Base-by-base conservation (phyloP, 1,140 invertebrate species). In the Teleogryllus occipitalis region DNA sequence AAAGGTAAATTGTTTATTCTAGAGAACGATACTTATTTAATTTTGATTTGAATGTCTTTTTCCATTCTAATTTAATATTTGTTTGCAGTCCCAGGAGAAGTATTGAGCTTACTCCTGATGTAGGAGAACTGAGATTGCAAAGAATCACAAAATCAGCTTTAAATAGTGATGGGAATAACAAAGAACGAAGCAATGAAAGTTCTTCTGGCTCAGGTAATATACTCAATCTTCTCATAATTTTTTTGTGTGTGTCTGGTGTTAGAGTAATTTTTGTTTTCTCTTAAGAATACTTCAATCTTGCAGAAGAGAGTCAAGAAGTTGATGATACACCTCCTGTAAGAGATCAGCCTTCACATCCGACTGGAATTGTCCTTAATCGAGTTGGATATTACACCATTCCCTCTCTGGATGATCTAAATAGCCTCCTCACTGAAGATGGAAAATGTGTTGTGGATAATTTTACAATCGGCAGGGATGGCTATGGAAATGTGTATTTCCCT, bases 401-500 rank as follows among this genome's bases (percentile, higher is more conserved):
- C 0, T 87, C 91, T 14, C 82, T 97, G 80, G 91, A 95, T 78
- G 94, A 96, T 80, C 88, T 98, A 54, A 87, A 84, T 7, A 88
- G 86, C 1, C 88, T 88, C 81, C 85, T 92, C 49, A 87, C 91
- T 14, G 89, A 94, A 85, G 89, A 94, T 84, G 93, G 94, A 0
- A 89, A 89, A 39, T 98, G 96, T 85, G 87, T 95, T 48, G 93
- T 98, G 14, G 92, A 95, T n/a, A 92, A 96, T 82, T 95, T 99
- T 81, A 96, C 95, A 0, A 89, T 99, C 77, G 97, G 97, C 0
- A 89, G 97, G 18, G 89, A 93, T 80, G 95, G 95, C 75, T 99
- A 97, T 86, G 98, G 98, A 39, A 96, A 94, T 86, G 94, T 99
- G 0, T 95, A 90, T 84, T 99, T 96, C 85, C 91, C 92, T 47